Conservation (phyloP, 2,113 vertebrate genomes). For the Caretta caretta region DNA sequence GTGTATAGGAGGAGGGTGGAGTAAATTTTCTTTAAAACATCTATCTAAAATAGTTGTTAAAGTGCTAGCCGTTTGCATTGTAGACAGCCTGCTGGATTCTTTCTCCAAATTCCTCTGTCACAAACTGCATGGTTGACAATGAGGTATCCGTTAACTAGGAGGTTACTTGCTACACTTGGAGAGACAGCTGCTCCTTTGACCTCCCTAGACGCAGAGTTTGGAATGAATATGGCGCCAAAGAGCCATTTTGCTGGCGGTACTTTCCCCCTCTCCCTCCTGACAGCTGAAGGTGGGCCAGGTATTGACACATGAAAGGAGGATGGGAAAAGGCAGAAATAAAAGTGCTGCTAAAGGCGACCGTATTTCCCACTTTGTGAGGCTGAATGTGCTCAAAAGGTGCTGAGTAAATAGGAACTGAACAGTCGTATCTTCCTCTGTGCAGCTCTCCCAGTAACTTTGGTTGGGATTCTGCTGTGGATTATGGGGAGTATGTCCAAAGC, state of each 20-base stretch:
- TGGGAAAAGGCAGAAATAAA: background rate
- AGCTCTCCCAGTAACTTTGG: background rate
- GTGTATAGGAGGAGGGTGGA: background rate
- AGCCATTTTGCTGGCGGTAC: background rate
- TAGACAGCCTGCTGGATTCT: background rate
- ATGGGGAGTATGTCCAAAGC: background rate
- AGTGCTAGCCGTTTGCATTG: background rate
- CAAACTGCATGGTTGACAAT: background rate
- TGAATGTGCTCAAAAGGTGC: background rate
- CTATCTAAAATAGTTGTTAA: background rate
- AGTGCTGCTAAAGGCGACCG: background rate
- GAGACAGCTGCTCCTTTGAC: background rate
- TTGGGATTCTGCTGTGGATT: background rate
- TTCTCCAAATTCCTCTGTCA: background rate
- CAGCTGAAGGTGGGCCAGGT: background rate
- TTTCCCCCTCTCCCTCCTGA: background rate
- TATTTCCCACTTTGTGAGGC: background rate
- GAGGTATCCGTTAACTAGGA: background rate
- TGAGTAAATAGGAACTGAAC: background rate
- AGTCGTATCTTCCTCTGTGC: background rate
- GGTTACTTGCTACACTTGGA: background rate
- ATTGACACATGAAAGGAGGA: background rate
- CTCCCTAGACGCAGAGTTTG: background rate
- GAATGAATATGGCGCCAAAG: background rate
- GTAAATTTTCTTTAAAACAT: background rate